Percentiles rank a stretch among this genome's conserved stretches.
Evolutionary conservation across 92 coral and sea anemone genomes (phyloP).

Genomic region (Diadumene lineata): DNA sequence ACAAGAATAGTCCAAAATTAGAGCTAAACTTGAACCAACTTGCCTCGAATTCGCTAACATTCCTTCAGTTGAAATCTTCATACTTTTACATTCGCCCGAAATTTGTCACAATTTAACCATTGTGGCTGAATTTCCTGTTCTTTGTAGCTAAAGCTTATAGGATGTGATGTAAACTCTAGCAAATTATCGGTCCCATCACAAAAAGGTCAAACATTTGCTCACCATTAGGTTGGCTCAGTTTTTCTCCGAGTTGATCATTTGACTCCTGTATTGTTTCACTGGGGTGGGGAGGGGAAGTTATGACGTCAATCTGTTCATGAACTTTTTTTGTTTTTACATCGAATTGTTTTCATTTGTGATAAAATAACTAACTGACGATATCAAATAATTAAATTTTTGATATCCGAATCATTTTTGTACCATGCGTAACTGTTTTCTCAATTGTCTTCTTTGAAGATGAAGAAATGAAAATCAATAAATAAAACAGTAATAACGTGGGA

Average conservation of each 20-base stretch:
- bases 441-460: neutral
- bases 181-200: neutral
- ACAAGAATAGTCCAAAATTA: neutral
- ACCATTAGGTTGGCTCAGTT: conserved; percentile 14
- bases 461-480: too few species aligned
- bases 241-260: conserved; percentile 1
- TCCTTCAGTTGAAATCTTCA: too few species aligned
- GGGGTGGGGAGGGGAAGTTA: conserved; percentile 14
- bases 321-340: neutral
- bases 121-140: neutral
- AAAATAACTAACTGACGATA: too few species aligned
- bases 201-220: conserved; percentile 5
- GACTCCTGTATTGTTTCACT: neutral
- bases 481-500: too few species aligned
- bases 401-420: too few species aligned
- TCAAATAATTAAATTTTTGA: too few species aligned
- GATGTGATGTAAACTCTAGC: conserved; percentile 9
- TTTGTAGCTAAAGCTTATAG: conserved; percentile 9
- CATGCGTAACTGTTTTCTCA: neutral
- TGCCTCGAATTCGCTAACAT: neutral
- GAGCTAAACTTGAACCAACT: neutral
- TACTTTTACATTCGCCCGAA: neutral
- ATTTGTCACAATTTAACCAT: neutral
- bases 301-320: conserved; percentile 13
- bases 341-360: too few species aligned